Percentiles rank a stretch among this genome's conserved stretches.
phyloP scores from a whole-genome alignment of 2,113 vertebrate species.

The Nycticorax nycticorax region DNA sequence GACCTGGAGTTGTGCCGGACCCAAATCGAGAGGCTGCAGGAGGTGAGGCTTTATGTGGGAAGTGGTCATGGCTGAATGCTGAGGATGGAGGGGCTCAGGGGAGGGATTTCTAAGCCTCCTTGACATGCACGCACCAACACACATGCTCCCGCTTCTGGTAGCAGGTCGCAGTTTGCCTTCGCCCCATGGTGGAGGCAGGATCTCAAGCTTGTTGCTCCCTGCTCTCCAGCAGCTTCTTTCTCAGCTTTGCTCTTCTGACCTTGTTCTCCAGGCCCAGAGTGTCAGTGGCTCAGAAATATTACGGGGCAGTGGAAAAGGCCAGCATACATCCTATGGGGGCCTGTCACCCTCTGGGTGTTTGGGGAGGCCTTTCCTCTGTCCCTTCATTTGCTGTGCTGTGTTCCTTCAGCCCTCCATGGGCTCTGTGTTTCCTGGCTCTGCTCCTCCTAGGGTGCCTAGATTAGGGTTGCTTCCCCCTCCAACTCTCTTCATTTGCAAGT shows the following conservation, averaged over 20 bases:
- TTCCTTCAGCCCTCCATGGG: not conserved
- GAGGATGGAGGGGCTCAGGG: not conserved
- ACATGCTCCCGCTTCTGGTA: not conserved
- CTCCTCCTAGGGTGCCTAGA: not conserved
- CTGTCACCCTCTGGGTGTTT: not conserved
- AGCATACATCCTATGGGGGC: not conserved
- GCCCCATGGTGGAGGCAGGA: not conserved
- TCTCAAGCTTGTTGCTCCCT: not conserved
- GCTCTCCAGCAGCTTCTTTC: not conserved
- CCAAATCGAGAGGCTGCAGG: constrained; percentile 89
- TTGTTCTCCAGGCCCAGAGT: not conserved
- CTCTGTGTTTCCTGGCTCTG: not conserved
- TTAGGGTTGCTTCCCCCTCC: not conserved
- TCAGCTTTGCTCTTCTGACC: not conserved
- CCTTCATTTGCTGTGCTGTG: not conserved
- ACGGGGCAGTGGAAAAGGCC: not conserved
- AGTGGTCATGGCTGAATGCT: not conserved
- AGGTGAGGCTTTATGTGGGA: constrained; percentile 72
- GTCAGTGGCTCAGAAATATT: not conserved
- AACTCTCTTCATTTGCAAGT: not conserved
- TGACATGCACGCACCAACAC: not conserved
- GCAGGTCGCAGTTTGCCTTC: not conserved
- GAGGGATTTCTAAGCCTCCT: not conserved
- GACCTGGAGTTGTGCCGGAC: constrained; percentile 90
- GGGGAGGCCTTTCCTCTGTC: not conserved